Evolutionary conservation across 2,888 invertebrate species (phyloP).

Genomic region (Xanthostigma xanthostigma): DNA sequence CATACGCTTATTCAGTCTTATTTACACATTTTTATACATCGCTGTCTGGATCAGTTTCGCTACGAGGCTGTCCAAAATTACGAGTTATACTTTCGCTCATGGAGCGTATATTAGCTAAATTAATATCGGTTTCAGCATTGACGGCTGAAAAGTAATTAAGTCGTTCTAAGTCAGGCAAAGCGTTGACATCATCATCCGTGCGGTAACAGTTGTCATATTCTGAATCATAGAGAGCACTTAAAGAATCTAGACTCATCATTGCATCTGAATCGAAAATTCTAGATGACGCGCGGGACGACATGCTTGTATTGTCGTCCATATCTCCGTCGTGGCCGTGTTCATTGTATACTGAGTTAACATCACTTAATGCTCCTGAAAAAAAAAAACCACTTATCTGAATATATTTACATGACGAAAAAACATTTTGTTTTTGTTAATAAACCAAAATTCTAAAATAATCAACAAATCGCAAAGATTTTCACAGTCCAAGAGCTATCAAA

Average conservation of each 20-base stretch:
- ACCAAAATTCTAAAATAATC: background rate
- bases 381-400: slow-evolving; percentile 4
- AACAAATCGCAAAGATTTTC: background rate
- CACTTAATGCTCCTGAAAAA: slow-evolving; percentile 54
- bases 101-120: slow-evolving; percentile 57
- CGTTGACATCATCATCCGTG: slow-evolving; percentile 31
- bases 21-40: slow-evolving; percentile 33
- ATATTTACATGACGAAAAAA: background rate
- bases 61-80: slow-evolving; percentile 57
- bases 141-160: slow-evolving; percentile 29
- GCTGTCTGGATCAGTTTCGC: slow-evolving; percentile 49
- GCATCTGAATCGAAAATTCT: slow-evolving; percentile 65
- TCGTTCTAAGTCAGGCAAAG: slow-evolving; percentile 28
- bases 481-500: too few species aligned
- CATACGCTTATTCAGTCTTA: background rate
- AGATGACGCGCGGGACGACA: slow-evolving; percentile 72
- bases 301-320: slow-evolving; percentile 54
- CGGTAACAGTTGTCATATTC: slow-evolving; percentile 51
- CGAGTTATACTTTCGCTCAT: slow-evolving; percentile 63
- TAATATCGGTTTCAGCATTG: slow-evolving; percentile 35
- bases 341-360: slow-evolving; percentile 71
- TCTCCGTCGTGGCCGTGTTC: slow-evolving; percentile 36
- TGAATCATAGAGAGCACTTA: slow-evolving; percentile 70
- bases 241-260: slow-evolving; percentile 60
- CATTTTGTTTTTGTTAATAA: background rate